Conservation (phyloP, 2,888 invertebrate species). For the Troides oblongomaculatus region DNA sequence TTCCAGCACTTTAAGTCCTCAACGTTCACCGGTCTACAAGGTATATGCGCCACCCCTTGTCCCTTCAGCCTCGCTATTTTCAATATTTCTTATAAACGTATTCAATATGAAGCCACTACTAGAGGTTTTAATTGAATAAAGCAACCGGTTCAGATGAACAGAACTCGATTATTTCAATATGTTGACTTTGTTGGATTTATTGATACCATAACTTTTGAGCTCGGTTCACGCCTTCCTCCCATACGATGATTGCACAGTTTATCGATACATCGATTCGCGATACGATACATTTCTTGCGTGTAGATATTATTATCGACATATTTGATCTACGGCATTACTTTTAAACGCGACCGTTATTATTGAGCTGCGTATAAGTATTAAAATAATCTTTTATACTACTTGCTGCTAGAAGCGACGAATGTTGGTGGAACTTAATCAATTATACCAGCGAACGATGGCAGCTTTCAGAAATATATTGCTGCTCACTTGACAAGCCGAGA, state of each 20-base stretch:
- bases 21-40: too few relatives aligned
- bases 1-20: too few relatives aligned
- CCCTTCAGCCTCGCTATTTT: too few relatives aligned
- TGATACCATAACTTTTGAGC: conserved; percentile 57
- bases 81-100: too few relatives aligned
- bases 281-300: conserved; percentile 34
- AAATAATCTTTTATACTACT: neutral
- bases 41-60: too few relatives aligned
- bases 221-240: conserved; percentile 61
- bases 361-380: neutral
- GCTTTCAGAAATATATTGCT: conserved; percentile 68
- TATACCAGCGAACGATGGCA: conserved; percentile 57
- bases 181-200: conserved; percentile 72
- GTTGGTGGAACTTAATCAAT: conserved; percentile 72
- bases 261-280: conserved; percentile 39
- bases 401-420: conserved; percentile 53
- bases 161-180: conserved; percentile 56
- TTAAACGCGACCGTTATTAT: neutral
- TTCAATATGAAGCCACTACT: conserved; percentile 14
- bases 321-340: conserved; percentile 26
- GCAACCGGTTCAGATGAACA: conserved; percentile 49
- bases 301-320: conserved; percentile 27
- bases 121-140: conserved; percentile 62
- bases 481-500: conserved; percentile 64
- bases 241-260: conserved; percentile 43